These are phyloP conservation scores for Fragum fragum DNA, from an alignment of 2,888 invertebrate species.

Conservation along the genomic window DNA sequence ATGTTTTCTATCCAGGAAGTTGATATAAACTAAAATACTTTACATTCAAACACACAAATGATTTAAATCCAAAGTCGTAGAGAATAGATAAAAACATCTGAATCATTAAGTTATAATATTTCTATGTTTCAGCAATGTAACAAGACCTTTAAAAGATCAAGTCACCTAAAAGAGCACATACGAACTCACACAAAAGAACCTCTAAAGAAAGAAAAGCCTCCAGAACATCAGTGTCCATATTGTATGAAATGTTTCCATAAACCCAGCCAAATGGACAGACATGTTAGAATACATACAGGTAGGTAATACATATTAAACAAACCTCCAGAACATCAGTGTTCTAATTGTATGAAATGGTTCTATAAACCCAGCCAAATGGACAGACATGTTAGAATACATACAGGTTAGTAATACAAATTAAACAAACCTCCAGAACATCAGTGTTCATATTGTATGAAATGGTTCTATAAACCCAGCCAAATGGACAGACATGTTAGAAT, in stretches of 20 bases:
- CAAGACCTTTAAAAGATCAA: conserved; percentile 83
- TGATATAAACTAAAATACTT: no score
- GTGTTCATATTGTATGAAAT: conserved; percentile 91
- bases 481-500: conserved; percentile 89
- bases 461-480: conserved; percentile 93
- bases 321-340: conserved; percentile 88
- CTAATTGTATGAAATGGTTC: conserved; percentile 91
- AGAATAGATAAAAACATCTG: no score
- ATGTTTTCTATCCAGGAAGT: no score
- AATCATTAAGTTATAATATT: no score
- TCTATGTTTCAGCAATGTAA: conserved; percentile 74
- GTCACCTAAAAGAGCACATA: conserved; percentile 85
- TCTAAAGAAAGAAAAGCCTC: conserved; percentile 66
- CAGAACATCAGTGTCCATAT: conserved; percentile 89
- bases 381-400: conserved; percentile 87
- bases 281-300: conserved; percentile 85
- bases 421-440: conserved; percentile 80
- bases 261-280: conserved; percentile 92
- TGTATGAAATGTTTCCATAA: conserved; percentile 92
- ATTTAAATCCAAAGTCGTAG: no score
- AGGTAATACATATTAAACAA: background rate
- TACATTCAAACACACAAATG: no score
- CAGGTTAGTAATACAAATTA: conserved; percentile 73
- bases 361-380: conserved; percentile 92
- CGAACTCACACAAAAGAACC: conserved; percentile 71